Base-by-base conservation (phyloP, 2,888 invertebrate species). In the Andrena hattorfiana region DNA sequence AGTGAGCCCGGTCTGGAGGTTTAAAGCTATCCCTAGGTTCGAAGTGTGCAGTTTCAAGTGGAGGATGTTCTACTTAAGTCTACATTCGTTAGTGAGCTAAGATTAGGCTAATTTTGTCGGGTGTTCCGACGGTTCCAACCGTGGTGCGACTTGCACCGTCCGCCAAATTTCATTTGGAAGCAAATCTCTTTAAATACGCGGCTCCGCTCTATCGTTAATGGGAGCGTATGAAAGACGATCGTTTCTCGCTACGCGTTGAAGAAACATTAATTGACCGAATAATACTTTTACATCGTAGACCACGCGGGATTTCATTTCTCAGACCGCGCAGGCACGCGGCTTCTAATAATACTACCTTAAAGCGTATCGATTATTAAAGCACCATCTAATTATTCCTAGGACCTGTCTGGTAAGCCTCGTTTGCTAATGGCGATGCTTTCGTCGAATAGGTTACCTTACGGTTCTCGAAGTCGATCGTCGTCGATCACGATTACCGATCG, bases 321-420 rank as follows among this genome's bases (percentile, higher is more conserved):
- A 72, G 71, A 83, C 80, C 88, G 88, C 88, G 76, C 87, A 88
- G 88, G 85, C 87, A 84, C 76, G 68, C 82, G 51, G 35, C 49
- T 62, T 35, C 68, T 85, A 78, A 81, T 77, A 82, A 81, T 76
- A 85, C 87, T 90, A 91, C 79, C 83, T 89, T 84, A 84, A 91
- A 90, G 91, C 91, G 88, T 88, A 88, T 89, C 85, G 86, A 90
- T 87, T 90, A 84, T 84, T 89, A 88, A 90, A 91, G 91, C 91
- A 91, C 90, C 90, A 85, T 90, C 91, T 91, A 91, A 88, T 42
- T 82, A 82, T n/a, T 62, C 81, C 87, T 89, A 89, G 85, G 80
- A 76, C 84, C 90, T 88, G 78, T 72, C 81, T 69, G 70, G 75
- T 89, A 87, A 90, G 89, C 87, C 75, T 85, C 67, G 74, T 67